Conservation (phyloP, 2,113 vertebrate species). For the Dissostichus mawsoni region DNA sequence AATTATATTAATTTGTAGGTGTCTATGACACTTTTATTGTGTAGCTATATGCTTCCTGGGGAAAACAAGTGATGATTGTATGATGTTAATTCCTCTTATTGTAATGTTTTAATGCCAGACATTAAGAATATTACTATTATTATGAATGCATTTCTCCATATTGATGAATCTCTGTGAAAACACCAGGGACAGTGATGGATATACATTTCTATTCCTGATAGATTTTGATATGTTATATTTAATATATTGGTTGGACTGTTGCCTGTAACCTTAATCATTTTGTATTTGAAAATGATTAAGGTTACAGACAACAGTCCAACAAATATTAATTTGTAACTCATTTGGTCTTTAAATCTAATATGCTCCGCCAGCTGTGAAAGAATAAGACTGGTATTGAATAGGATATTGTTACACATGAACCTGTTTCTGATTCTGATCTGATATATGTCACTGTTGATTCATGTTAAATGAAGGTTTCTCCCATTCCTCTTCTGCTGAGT, state of each 20-base stretch:
- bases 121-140: too few species aligned
- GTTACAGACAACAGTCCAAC: too few species aligned
- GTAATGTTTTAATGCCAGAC: too few species aligned
- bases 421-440: too few species aligned
- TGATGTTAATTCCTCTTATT: too few species aligned
- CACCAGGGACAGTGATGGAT: too few species aligned
- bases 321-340: constrained; percentile 7
- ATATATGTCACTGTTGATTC: not conserved
- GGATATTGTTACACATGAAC: constrained; percentile 4
- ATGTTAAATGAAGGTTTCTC: constrained; percentile 23
- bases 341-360: not conserved
- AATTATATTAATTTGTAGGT: not conserved
- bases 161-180: too few species aligned
- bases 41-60: not conserved
- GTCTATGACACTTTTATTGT: not conserved
- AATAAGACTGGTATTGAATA: constrained; percentile 9
- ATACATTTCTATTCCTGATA: too few species aligned
- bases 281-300: not conserved
- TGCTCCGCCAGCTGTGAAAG: not conserved
- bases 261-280: too few species aligned
- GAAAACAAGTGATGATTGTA: too few species aligned
- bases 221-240: not conserved
- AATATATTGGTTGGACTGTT: not conserved
- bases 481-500: constrained; percentile 29
- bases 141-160: not conserved